These are phyloP conservation scores for Heliconius hermathena DNA, from an alignment of 1,140 invertebrate genomes.

Conservation along the genomic window DNA sequence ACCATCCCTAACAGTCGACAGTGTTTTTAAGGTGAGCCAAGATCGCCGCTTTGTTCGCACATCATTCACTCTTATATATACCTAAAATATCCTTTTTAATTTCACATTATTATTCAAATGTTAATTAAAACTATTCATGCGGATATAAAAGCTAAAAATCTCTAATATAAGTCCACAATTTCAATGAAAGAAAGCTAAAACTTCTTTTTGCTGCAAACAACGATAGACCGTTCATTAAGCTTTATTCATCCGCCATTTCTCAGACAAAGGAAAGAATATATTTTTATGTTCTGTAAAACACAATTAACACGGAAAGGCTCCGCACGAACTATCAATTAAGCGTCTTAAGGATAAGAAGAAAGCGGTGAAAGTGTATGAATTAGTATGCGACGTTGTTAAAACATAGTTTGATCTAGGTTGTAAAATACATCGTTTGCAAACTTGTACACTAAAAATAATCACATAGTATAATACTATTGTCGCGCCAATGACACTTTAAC, in stretches of 20 bases:
- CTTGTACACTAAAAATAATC: neutral
- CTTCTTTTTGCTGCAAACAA: conserved; percentile 17
- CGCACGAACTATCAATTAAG: conserved; percentile 34
- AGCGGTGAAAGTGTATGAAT: conserved; percentile 32
- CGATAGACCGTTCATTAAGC: conserved; percentile 17
- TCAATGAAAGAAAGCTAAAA: neutral
- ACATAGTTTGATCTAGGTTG: conserved; percentile 33
- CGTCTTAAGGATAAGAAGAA: conserved; percentile 37
- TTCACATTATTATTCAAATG: neutral
- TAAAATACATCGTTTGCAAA: conserved; percentile 25
- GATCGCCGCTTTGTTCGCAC: neutral
- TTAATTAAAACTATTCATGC: conserved; percentile 12
- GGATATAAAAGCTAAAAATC: conserved; percentile 3
- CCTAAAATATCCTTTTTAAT: neutral
- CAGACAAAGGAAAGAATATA: conserved; percentile 22
- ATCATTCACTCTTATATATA: neutral
- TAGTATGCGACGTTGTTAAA: conserved; percentile 30
- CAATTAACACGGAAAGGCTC: conserved; percentile 31
- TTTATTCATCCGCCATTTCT: conserved; percentile 19
- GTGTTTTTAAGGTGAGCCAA: neutral
- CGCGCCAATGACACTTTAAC: neutral
- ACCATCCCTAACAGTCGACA: neutral
- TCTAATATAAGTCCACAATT: neutral
- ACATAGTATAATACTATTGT: neutral
- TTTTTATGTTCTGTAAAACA: conserved; percentile 24